These are phyloP conservation scores for Gonatopus flavifemur DNA, from an alignment of 1,140 invertebrate species.

Conservation along the genomic window DNA sequence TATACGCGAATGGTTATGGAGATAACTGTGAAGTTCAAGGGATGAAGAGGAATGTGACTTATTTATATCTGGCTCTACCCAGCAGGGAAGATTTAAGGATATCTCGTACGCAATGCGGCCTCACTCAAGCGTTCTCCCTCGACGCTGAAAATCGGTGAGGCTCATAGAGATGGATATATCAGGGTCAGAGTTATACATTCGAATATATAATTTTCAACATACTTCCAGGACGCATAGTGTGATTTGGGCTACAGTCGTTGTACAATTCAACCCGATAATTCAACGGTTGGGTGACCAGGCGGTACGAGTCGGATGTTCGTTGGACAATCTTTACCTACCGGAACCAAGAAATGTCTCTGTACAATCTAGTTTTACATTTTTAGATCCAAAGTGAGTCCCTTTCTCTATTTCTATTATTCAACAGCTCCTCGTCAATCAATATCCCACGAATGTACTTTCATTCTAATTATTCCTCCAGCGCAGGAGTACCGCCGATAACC, in stretches of 20 bases:
- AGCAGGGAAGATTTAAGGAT: constrained; percentile 18
- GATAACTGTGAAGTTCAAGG: constrained; percentile 55
- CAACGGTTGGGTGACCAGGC: constrained; percentile 63
- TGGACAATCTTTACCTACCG: constrained; percentile 42
- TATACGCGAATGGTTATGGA: constrained; percentile 55
- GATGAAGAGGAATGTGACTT: constrained; percentile 49
- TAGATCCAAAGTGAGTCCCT: constrained; percentile 46
- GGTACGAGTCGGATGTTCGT: constrained; percentile 59
- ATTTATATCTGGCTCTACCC: constrained; percentile 49
- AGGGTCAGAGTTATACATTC: too few relatives aligned
- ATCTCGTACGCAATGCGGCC: constrained; percentile 37
- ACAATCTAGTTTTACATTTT: constrained; percentile 45
- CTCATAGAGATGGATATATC: too few relatives aligned
- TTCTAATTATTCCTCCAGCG: constrained; percentile 29
- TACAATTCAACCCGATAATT: constrained; percentile 65
- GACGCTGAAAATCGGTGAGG: constrained; percentile 41
- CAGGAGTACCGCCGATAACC: constrained; percentile 43
- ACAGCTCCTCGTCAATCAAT: neutral
- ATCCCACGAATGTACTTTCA: neutral
- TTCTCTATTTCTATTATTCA: neutral
- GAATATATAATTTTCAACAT: too few relatives aligned
- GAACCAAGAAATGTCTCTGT: constrained; percentile 50
- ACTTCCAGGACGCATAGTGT: constrained; percentile 44
- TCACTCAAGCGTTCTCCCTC: constrained; percentile 44
- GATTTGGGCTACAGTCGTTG: constrained; percentile 59